Base-by-base conservation (phyloP, 35 echinoderm and acorn worm genomes). In the Amphiura filiformis region DNA sequence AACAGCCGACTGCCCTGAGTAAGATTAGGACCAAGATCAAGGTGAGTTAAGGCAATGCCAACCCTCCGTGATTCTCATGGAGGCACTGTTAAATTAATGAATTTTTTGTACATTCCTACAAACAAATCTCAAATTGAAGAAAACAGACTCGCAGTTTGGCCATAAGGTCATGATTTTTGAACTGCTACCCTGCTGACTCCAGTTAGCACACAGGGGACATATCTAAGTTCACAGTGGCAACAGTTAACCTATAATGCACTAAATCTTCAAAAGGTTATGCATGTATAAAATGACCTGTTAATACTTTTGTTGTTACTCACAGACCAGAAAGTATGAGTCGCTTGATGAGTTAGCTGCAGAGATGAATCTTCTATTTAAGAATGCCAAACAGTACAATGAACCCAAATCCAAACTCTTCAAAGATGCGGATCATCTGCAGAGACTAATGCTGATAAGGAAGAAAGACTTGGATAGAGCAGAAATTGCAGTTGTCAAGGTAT, bases 361-460 rank as follows among this genome's bases (percentile, higher is more conserved):
- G 35, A 41, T 98, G 87, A 89, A 98, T 57, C 81, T 98, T 52
- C 86, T 70, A 89, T 20, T 98, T 98, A 39, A 83, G 83, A 98
- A 98, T 92, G 96, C 96, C 38, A 91, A 89, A 26, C 96, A 98
- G 49, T 98, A 98, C 84, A 98, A 98, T 56, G 89, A 90, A 61
- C 90, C 92, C 44, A 81, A 86, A 41, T 94, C 93, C 18, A 84
- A 90, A 81, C 90, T 98, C 37, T 94, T 94, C 86, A 98, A 98
- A 79, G 96, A 98, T 87, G 96, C 96, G n/a, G 96, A 98, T 75
- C 91, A 84, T 70, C 77, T 98, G 15, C 96, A 98, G 49, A 98
- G 86, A 77, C 39, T 91, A 1, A 92, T 98, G 93, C 86, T 79
- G 17, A 86, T 80, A 15, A 98, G 90, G 70, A 92, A 88, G 75